Percentiles rank a stretch among this genome's conserved stretches.
phyloP scores from a whole-genome alignment of 2,797 vertebrate species.

The Pristis pectinata region DNA sequence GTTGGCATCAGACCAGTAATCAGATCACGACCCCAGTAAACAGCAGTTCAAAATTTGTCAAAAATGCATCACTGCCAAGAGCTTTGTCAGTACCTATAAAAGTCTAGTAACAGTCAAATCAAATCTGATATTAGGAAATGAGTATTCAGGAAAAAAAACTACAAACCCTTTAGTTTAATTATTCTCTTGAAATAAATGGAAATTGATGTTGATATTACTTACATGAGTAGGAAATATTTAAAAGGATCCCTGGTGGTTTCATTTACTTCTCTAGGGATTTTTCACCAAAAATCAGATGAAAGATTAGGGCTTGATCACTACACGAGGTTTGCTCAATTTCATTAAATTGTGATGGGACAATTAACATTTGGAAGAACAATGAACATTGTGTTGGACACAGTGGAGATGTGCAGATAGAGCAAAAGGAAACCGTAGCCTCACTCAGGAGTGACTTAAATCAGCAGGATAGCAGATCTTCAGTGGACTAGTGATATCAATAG shows the following conservation, averaged over 20 bases:
- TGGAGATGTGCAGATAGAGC: background rate
- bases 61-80: background rate
- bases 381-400: background rate
- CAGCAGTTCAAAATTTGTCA: conserved; percentile 23
- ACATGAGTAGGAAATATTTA: background rate
- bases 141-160: background rate
- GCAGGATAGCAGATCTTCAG: background rate
- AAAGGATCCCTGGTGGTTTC: background rate
- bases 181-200: background rate
- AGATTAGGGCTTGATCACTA: background rate
- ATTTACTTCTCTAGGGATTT: background rate
- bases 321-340: background rate
- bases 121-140: background rate
- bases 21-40: conserved; percentile 20
- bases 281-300: background rate
- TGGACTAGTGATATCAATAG: background rate
- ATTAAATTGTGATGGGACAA: background rate
- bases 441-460: background rate
- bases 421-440: background rate
- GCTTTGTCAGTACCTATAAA: background rate
- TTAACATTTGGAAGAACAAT: background rate
- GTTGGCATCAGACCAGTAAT: conserved; percentile 10
- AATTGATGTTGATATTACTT: background rate
- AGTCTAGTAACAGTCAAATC: conserved; percentile 2
- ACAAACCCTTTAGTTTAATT: background rate